Evolutionary conservation across 2,797 vertebrate genomes (phyloP).

Genomic region (Coilia nasus): DNA sequence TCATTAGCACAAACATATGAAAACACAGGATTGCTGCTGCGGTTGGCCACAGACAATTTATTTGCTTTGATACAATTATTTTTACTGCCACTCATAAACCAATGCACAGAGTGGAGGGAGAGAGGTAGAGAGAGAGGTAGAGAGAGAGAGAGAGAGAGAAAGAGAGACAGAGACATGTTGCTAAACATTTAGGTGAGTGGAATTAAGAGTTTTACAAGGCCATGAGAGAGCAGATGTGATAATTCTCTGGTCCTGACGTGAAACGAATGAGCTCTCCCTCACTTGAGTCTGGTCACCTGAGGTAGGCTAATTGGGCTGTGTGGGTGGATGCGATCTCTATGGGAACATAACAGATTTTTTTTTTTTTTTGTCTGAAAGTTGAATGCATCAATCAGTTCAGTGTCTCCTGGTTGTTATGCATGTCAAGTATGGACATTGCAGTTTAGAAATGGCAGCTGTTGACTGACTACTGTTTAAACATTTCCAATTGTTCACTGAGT

Average conservation of each 20-base stretch:
- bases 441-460: not conserved
- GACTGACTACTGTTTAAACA: not conserved
- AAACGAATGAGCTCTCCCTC: conserved; percentile 44
- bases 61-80: conserved; percentile 52
- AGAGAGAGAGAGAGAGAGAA: not conserved
- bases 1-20: conserved; percentile 48
- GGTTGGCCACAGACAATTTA: conserved; percentile 32
- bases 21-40: conserved; percentile 39
- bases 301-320: conserved; percentile 37
- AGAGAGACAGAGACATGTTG: conserved; percentile 26
- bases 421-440: not conserved
- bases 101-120: conserved; percentile 31
- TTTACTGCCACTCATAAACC: conserved; percentile 35
- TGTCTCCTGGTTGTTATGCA: not conserved
- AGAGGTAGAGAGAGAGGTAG: not conserved
- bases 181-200: conserved; percentile 44
- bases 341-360: conserved; percentile 34
- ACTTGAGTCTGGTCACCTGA: conserved; percentile 43
- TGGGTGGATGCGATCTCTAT: conserved; percentile 48
- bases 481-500: not conserved
- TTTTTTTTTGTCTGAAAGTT: not conserved
- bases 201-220: conserved; percentile 46
- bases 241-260: conserved; percentile 39
- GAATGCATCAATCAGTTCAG: not conserved
- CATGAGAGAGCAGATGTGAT: conserved; percentile 39